These are phyloP conservation scores for Muscicapa adusta DNA, from an alignment of 2,113 vertebrate genomes.

Conservation along the genomic window DNA sequence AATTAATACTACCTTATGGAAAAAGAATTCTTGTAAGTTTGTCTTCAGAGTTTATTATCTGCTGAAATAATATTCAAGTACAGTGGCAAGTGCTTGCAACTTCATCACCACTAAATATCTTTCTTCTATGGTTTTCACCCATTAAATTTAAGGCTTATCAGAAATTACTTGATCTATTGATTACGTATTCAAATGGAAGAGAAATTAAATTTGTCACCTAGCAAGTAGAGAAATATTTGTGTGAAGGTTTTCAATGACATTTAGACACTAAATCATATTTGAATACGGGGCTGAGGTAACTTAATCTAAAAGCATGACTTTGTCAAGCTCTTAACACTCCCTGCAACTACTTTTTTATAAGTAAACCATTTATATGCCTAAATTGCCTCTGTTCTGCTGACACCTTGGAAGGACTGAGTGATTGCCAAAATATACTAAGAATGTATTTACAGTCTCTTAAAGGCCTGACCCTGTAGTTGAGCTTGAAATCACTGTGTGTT, in stretches of 20 bases:
- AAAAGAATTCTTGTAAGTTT: not conserved
- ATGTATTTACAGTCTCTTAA: not conserved
- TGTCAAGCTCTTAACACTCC: not conserved
- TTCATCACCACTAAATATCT: not conserved
- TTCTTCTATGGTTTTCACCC: not conserved
- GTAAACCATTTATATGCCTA: not conserved
- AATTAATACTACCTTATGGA: not conserved
- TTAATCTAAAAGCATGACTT: not conserved
- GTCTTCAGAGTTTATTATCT: not conserved
- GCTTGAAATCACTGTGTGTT: not conserved
- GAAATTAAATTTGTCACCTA: not conserved
- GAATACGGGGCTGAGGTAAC: not conserved
- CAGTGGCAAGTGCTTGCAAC: not conserved
- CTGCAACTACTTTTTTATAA: not conserved
- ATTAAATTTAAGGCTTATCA: not conserved
- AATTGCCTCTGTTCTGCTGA: not conserved
- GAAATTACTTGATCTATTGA: not conserved
- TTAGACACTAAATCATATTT: not conserved
- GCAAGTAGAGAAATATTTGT: not conserved
- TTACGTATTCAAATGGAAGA: not conserved
- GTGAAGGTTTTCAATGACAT: not conserved
- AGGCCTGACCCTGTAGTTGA: not conserved
- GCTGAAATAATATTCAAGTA: not conserved
- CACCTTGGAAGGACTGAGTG: not conserved
- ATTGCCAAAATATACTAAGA: not conserved